A percentile compares a stretch with the other conserved stretches of the same genome.
Conservation (phyloP, 2,113 vertebrate genomes). For the Phylloscopus whistleri region DNA sequence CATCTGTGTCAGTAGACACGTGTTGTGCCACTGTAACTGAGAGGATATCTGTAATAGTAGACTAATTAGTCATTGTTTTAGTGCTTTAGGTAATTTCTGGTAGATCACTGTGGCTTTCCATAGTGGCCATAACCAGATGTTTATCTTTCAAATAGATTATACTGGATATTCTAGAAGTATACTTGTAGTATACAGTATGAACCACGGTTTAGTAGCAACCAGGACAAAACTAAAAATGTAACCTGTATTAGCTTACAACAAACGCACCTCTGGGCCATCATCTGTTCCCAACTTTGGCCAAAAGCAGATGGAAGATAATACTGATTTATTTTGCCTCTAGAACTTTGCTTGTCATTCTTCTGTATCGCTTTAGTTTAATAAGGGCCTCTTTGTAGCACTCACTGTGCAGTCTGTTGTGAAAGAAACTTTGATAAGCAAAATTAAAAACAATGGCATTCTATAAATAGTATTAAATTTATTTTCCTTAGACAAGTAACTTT, state of each 20-base stretch:
- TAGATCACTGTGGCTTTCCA: not conserved
- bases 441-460: not conserved
- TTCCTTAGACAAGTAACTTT: not conserved
- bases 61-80: not conserved
- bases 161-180: not conserved
- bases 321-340: not conserved
- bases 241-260: not conserved
- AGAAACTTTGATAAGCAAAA: not conserved
- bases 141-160: not conserved
- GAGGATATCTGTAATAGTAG: not conserved
- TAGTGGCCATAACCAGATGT: not conserved
- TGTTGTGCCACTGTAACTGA: not conserved
- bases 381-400: not conserved
- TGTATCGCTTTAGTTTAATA: fast-evolving
- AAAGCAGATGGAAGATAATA: not conserved
- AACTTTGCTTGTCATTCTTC: not conserved
- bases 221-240: not conserved
- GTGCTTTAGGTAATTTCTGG: not conserved
- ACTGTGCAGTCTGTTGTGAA: not conserved
- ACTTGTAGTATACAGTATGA: not conserved
- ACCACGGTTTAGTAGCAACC: not conserved
- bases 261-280: not conserved
- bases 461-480: not conserved
- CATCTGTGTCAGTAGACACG: fast-evolving
- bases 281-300: not conserved